Evolutionary conservation across 2,113 vertebrate genomes (phyloP), one percentile per base, ranked within the genome.

Genomic region (Oryzias melastigma): DNA sequence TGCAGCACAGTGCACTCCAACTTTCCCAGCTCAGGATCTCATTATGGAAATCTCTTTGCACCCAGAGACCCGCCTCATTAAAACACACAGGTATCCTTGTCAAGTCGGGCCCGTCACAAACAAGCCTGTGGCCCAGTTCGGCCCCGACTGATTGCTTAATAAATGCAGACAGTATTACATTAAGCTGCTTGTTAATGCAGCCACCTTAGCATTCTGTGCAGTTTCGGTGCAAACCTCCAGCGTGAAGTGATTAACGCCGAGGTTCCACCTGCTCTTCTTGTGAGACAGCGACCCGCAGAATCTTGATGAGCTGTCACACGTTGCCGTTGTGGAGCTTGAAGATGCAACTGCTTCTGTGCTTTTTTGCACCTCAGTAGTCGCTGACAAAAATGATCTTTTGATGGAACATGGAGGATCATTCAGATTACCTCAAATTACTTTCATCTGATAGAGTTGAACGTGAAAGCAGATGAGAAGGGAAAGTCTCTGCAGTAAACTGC

Each of bases 41-140:
- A 80, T 82, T 76, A 78, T 75, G 77, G 43, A 75, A 70, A 85
- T 63, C 14, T 66, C 62, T 73, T 68, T 59, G 8, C 42, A 25
- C 52, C 15, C 7, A 3, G 61, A 52, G 58, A 56, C 46, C 2
- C 6, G 5, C 46, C 80, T 83, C 80, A 75, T 80, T 83, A 76
- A 73, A 81, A 29, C 62, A 60, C 44, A 0, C 74, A 78, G 68
- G 71, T 65, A 67, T 42, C 43, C 72, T 76, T 68, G 59, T 78
- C 40, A 46, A 52, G 76, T 65, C 68, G 20, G 43, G 17, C 70
- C 45, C 43, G 41, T 71, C 73, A 62, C 76, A 80, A 78, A 57
- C 70, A 71, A 40, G 64, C 54, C 62, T 0, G 62, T 49, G 49
- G 68, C 62, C 14, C 43, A 1, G 42, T 41, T 7, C 51, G 52